These are phyloP conservation scores for Metallyticus violacea DNA, from an alignment of 2,888 invertebrate genomes.

Conservation along the genomic window DNA sequence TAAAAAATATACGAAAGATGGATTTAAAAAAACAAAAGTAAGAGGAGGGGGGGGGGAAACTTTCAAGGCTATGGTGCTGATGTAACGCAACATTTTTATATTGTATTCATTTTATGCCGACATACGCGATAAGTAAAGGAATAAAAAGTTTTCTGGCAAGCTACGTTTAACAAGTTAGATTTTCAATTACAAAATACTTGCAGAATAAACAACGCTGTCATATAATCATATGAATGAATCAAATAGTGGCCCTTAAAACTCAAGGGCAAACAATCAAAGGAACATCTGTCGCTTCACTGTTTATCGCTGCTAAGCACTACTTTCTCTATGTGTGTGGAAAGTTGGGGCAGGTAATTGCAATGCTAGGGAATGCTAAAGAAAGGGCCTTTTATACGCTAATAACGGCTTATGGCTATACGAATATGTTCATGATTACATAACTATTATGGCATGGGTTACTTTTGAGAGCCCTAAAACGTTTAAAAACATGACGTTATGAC, in stretches of 20 bases:
- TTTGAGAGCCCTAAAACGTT: not conserved
- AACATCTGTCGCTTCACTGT: not conserved
- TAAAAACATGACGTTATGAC: not conserved
- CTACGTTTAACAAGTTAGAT: no score
- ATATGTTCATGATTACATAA: not conserved
- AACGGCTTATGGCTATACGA: not conserved
- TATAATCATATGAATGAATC: not conserved
- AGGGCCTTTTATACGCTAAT: not conserved
- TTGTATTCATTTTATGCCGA: not conserved
- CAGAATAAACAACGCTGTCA: not conserved
- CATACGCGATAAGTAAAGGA: not conserved
- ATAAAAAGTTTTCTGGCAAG: not conserved
- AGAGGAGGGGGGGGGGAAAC: not conserved
- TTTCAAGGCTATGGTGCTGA: no score
- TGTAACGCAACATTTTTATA: not conserved
- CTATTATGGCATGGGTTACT: not conserved
- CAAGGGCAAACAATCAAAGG: not conserved
- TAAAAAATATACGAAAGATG: no score
- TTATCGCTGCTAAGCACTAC: not conserved
- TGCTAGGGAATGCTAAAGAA: not conserved
- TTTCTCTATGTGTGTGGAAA: no score
- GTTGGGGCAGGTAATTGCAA: not conserved
- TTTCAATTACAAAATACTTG: not conserved
- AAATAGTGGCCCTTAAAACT: not conserved
- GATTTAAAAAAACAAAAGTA: no score